Evolutionary conservation across 2,113 vertebrate genomes (phyloP).

Genomic region (Anolis carolinensis): DNA sequence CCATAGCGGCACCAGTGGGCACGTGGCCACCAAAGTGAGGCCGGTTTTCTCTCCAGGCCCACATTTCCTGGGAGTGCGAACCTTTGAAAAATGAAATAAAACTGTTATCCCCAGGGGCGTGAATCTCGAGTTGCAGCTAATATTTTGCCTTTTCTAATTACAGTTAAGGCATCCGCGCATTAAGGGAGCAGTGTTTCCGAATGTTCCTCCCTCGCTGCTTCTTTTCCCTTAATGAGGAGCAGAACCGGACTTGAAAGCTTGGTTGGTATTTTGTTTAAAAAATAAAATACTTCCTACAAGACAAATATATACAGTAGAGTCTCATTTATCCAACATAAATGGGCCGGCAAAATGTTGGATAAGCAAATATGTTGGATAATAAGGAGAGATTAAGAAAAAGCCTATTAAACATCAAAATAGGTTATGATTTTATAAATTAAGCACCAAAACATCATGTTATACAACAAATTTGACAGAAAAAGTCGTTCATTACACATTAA

Average conservation of each 20-base stretch:
- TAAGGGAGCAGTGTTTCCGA: conserved; percentile 18
- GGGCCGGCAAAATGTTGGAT: no score
- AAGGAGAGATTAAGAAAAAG: no score
- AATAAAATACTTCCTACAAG: background rate
- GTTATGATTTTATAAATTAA: no score
- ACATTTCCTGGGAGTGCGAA: background rate
- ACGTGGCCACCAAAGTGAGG: conserved; percentile 33
- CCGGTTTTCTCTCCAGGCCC: conserved; percentile 11
- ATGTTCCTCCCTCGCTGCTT: background rate
- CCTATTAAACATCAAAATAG: no score
- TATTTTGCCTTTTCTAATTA: conserved; percentile 15
- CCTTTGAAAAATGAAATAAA: background rate
- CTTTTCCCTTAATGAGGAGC: accelerated
- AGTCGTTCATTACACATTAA: no score
- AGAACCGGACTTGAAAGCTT: background rate
- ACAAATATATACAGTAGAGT: no score
- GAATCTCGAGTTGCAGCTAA: conserved; percentile 30
- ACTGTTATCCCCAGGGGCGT: background rate
- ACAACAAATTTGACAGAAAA: no score
- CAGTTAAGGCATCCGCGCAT: background rate
- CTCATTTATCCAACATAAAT: no score
- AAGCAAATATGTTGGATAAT: no score
- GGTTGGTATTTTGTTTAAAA: conserved; percentile 4
- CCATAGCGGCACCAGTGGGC: conserved; percentile 48
- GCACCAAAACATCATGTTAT: no score